Base-by-base conservation (phyloP, 2,113 vertebrate species). In the Ursus arctos region DNA sequence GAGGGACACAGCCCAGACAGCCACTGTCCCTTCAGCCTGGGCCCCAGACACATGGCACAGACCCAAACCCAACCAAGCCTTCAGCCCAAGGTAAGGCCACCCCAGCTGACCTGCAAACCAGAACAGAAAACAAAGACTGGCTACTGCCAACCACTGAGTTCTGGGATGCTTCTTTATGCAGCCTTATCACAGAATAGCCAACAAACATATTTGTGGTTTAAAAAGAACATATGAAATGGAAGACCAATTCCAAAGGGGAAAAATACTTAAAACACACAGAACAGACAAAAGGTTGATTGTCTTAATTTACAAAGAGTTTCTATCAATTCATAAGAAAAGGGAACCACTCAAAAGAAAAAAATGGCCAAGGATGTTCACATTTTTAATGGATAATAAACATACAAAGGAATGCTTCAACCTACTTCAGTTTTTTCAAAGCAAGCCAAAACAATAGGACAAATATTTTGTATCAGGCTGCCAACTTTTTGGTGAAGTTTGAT, bases 291-390 rank as follows among this genome's bases (percentile, higher is more conserved):
- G 57, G 55, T 3, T 74, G 40, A 89, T 76, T 63, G 88, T 86
- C 24, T 92, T 85, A 61, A 85, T 81, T 94, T 65, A 86, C 31
- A 86, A 91, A 71, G 43, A 49, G 63, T 18, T 76, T 51, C 36
- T 33, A 69, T 24, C 71, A 31, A 79, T 88, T 95, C 83, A 63
- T 49, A 63, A 86, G 19, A 85, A 95, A 93, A 55, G 31, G 40
- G 51, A 87, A 69, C 14, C 86, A 61, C 33, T 71, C 24, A 65
- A 11, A 4, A 53, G 59, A 43, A 91, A 76, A 91, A 84, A 76
- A 59, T 55, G 81, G 36, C 24, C 61, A 59, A 95, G 51, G 51
- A 88, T 18, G 14, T 31, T 28, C 24, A 55, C 3, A 59, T 76
- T 89, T 93, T 88, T 43, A 80, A 33, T 59, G 67, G 43, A 65